Evolutionary conservation across 2,797 vertebrate species (phyloP).

Genomic region (Pangasius sanitwongsei): DNA sequence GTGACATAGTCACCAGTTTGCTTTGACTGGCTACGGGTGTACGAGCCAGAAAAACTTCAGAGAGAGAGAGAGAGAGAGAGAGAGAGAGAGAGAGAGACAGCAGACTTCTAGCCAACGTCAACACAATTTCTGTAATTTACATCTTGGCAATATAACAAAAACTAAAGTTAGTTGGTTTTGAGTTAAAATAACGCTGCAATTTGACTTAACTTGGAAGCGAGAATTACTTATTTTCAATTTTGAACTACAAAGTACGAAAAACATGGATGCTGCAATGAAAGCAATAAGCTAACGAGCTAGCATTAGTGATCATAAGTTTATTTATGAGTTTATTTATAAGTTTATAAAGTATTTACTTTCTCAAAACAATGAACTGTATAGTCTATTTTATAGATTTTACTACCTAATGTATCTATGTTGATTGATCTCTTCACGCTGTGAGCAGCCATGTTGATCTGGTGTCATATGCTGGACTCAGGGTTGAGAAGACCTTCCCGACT

Average conservation of each 20-base stretch:
- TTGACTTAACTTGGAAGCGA: not conserved
- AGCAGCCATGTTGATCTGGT: not conserved
- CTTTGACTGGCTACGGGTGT: not conserved
- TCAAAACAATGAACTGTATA: not conserved
- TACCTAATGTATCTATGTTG: not conserved
- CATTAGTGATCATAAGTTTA: not conserved
- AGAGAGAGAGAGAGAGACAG: not conserved
- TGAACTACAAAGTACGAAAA: not conserved
- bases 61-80: not conserved
- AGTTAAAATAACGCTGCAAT: not conserved
- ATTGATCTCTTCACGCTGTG: not conserved
- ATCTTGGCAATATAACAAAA: not conserved
- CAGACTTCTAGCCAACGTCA: not conserved
- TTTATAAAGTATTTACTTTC: not conserved
- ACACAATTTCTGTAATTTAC: not conserved
- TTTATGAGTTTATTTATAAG: no score
- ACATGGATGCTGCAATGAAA: not conserved
- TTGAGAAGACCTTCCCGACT: not conserved
- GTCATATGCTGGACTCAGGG: not conserved
- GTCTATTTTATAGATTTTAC: not conserved
- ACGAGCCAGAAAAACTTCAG: conserved; percentile 9
- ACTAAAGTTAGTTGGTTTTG: not conserved
- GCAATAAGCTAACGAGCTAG: not conserved
- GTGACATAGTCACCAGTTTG: not conserved
- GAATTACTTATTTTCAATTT: not conserved